Conservation (phyloP, 2,888 invertebrate species). For the Herminia tarsipennalis region DNA sequence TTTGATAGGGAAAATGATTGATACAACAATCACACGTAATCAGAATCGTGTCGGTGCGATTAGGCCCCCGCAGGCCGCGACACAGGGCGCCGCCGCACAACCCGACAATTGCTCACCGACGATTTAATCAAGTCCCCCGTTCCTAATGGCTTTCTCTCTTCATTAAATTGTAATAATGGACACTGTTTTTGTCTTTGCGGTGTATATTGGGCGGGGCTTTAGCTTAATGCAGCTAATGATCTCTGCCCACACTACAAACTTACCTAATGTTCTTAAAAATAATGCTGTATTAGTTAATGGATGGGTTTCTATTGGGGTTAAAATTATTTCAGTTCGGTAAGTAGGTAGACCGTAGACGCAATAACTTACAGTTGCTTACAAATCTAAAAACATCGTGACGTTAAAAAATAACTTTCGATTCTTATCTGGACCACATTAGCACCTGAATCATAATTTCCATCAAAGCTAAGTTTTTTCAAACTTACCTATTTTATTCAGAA, state of each 20-base stretch:
- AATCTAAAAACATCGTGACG: conserved; percentile 37
- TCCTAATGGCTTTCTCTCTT: conserved; percentile 80
- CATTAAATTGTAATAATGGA: conserved; percentile 82
- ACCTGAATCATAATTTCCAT: conserved; percentile 54
- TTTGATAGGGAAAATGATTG: conserved; percentile 85
- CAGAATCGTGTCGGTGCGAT: conserved; percentile 81
- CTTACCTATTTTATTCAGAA: conserved; percentile 63
- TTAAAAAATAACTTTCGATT: conserved; percentile 37
- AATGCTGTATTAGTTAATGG: conserved; percentile 15
- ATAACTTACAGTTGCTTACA: conserved; percentile 13
- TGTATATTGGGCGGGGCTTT: conserved; percentile 57
- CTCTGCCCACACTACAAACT: conserved; percentile 30
- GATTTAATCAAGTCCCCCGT: conserved; percentile 77
- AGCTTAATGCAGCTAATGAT: conserved; percentile 53
- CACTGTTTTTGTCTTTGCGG: conserved; percentile 71
- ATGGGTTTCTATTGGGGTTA: conserved; percentile 4
- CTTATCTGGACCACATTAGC: conserved; percentile 60
- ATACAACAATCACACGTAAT: conserved; percentile 84
- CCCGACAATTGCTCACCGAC: conserved; percentile 73
- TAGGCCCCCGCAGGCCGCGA: conserved; percentile 65
- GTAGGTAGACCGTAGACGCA: not conserved
- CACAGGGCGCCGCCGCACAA: conserved; percentile 61
- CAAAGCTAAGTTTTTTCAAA: conserved; percentile 47
- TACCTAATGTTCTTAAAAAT: conserved; percentile 25
- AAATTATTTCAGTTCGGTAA: conserved; percentile 1